Percentiles rank a stretch among this genome's conserved stretches.
Conservation (phyloP, 2,797 vertebrate species). For the Echeneis naucrates region DNA sequence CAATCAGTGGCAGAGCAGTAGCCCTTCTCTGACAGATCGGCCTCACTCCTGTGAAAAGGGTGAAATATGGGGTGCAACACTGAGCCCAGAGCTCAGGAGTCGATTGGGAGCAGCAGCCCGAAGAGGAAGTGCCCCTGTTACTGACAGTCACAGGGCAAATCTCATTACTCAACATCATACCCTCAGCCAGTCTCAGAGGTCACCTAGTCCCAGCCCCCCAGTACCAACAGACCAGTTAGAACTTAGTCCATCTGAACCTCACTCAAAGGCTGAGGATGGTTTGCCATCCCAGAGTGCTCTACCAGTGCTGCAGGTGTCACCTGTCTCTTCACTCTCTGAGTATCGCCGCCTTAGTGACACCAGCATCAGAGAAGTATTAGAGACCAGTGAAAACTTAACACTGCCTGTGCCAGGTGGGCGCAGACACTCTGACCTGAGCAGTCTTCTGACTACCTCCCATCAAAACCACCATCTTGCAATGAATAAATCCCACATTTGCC, state of each 20-base stretch:
- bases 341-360: slow-evolving; percentile 79
- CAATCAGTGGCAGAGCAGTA: slow-evolving; percentile 68
- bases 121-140: slow-evolving; percentile 79
- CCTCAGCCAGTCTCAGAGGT: slow-evolving; percentile 60
- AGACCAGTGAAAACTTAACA: slow-evolving; percentile 29
- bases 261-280: slow-evolving; percentile 44
- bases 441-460: slow-evolving; percentile 66
- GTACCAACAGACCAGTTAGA: slow-evolving; percentile 52
- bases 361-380: slow-evolving; percentile 36
- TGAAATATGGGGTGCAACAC: slow-evolving; percentile 52
- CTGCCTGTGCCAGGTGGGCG: slow-evolving; percentile 53
- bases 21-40: slow-evolving; percentile 62
- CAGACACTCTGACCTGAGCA: slow-evolving; percentile 80
- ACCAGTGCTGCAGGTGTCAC: slow-evolving; percentile 45
- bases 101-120: slow-evolving; percentile 60
- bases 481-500: slow-evolving; percentile 65
- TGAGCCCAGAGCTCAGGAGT: slow-evolving; percentile 65
- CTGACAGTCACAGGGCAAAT: slow-evolving; percentile 70
- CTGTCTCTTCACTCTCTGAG: slow-evolving; percentile 50
- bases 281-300: slow-evolving; percentile 31
- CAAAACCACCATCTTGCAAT: slow-evolving; percentile 50
- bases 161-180: slow-evolving; percentile 61
- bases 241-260: slow-evolving; percentile 33
- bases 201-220: slow-evolving; percentile 58
- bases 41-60: slow-evolving; percentile 71